A percentile compares a stretch with the other conserved stretches of the same genome.
Evolutionary conservation across 1,140 invertebrate genomes (phyloP).

Genomic region (Camponotus floridanus): DNA sequence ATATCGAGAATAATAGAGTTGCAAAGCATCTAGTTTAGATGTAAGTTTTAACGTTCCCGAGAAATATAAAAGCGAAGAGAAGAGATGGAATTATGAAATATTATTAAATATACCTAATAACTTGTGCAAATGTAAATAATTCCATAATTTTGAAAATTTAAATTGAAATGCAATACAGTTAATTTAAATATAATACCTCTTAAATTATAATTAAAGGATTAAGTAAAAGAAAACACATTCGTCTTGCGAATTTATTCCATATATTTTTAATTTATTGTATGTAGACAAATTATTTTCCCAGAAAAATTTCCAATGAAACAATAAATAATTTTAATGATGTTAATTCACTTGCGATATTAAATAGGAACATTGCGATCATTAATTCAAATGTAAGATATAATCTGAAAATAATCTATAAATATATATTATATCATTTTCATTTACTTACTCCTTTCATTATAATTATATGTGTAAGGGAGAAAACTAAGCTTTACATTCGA

Average conservation of each 20-base stretch:
- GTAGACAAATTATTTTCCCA: slow-evolving; percentile 1
- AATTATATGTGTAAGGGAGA: neutral
- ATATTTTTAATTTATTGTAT: neutral
- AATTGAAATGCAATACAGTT: neutral
- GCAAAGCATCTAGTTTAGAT: slow-evolving; percentile 5
- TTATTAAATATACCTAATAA: neutral
- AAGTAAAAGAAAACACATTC: neutral
- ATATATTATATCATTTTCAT: slow-evolving; percentile 1
- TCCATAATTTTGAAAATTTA: neutral
- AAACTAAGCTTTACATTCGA: neutral
- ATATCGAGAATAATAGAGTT: slow-evolving; percentile 24
- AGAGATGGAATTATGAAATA: neutral
- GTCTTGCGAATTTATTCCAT: neutral
- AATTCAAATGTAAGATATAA: slow-evolving; percentile 19
- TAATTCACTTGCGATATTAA: neutral
- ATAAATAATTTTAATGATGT: neutral
- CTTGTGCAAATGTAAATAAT: neutral
- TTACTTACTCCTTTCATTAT: neutral
- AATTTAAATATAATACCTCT: neutral
- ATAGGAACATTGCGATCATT: neutral
- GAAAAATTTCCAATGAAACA: neutral
- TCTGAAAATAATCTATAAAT: neutral
- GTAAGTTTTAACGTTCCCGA: slow-evolving; percentile 28
- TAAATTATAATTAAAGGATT: neutral
- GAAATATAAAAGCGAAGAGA: neutral